These are phyloP conservation scores for Campoplex capitator DNA, from an alignment of 2,888 invertebrate genomes.

Conservation along the genomic window DNA sequence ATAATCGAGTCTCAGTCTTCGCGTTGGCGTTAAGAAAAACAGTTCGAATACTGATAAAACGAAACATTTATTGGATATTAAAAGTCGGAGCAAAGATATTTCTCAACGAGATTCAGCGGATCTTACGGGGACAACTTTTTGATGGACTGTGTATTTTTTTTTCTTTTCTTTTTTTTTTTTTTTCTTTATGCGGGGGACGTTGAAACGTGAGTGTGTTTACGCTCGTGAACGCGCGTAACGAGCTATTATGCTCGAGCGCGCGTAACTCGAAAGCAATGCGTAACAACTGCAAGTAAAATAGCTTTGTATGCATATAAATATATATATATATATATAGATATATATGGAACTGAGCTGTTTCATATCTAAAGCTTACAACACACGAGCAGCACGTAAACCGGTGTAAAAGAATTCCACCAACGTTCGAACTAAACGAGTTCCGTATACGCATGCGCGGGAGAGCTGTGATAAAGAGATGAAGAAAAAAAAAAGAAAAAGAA, in stretches of 20 bases:
- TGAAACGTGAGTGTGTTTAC: slow-evolving; percentile 57
- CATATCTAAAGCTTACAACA: slow-evolving; percentile 39
- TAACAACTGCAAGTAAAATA: slow-evolving; percentile 58
- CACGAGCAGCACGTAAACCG: slow-evolving; percentile 1
- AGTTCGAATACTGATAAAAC: neutral
- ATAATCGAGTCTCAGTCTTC: too few relatives aligned
- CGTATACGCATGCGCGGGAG: neutral
- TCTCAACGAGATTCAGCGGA: neutral
- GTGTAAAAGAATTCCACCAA: slow-evolving; percentile 15
- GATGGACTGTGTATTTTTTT: neutral
- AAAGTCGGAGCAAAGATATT: neutral
- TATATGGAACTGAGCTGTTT: slow-evolving; percentile 14
- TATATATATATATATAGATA: slow-evolving; percentile 13
- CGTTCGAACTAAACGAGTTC: neutral
- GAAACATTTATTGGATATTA: neutral
- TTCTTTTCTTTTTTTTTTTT: neutral
- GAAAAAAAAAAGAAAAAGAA: neutral
- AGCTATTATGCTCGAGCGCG: slow-evolving; percentile 72
- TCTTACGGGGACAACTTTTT: slow-evolving; percentile 6
- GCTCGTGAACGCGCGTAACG: slow-evolving; percentile 70
- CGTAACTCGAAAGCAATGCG: slow-evolving; percentile 71
- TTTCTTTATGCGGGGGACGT: neutral
- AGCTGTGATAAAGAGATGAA: slow-evolving; percentile 9
- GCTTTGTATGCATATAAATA: neutral
- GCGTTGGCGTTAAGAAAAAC: too few relatives aligned